phyloP scores from a whole-genome alignment of 2,888 invertebrate species.

The Himalopsyche tibetana region DNA sequence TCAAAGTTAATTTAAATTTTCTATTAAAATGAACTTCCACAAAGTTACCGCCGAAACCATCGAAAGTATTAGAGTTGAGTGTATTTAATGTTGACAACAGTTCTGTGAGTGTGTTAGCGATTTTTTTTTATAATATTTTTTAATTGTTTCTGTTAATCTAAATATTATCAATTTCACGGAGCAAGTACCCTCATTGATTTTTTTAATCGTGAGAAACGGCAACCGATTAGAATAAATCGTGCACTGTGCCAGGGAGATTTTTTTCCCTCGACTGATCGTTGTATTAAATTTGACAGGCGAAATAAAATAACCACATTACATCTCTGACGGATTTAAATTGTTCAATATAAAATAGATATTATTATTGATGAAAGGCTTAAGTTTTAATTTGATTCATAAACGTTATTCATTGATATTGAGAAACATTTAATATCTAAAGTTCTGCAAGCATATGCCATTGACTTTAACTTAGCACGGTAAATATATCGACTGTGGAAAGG shows the following conservation, averaged over 20 bases:
- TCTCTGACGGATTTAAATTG: conserved; percentile 2
- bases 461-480: too few species aligned
- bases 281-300: conserved; percentile 32
- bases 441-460: too few species aligned
- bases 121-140: too few species aligned
- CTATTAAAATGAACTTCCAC: too few species aligned
- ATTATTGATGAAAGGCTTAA: not conserved
- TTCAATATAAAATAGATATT: not conserved
- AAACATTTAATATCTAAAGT: too few species aligned
- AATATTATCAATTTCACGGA: not conserved
- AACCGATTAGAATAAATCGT: conserved; percentile 35
- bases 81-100: too few species aligned
- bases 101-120: too few species aligned
- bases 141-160: not conserved
- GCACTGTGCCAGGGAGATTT: not conserved
- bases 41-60: too few species aligned
- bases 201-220: conserved; percentile 17
- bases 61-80: too few species aligned
- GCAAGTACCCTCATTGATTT: not conserved
- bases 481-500: too few species aligned
- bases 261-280: conserved; percentile 11
- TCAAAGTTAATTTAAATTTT: too few species aligned
- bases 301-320: not conserved
- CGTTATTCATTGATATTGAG: too few species aligned
- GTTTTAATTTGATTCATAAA: not conserved